phyloP scores from a whole-genome alignment of 2,888 invertebrate genomes.

The Prionchulus punctatus region DNA sequence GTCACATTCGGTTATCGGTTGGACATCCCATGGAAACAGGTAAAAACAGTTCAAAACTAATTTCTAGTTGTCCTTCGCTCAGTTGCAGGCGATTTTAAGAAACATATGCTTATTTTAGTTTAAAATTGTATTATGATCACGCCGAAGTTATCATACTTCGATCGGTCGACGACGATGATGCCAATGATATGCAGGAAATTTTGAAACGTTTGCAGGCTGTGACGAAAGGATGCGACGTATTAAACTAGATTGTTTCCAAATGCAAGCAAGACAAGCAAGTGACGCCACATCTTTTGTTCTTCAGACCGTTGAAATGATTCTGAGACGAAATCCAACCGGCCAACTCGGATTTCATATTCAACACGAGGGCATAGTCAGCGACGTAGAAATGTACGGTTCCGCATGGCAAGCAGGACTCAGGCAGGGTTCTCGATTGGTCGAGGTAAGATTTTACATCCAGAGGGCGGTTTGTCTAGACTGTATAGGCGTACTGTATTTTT shows the following conservation, averaged over 20 bases:
- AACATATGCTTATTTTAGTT: conserved; percentile 22
- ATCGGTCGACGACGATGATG: conserved; percentile 32
- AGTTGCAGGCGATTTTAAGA: not conserved
- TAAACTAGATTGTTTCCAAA: not conserved
- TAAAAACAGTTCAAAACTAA: not conserved
- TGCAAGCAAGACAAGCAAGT: too few species aligned
- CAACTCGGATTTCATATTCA: conserved; percentile 52
- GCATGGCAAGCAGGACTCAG: conserved; percentile 58
- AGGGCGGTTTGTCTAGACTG: not conserved
- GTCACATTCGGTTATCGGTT: conserved; percentile 59
- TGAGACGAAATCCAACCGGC: conserved; percentile 60
- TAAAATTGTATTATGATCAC: conserved; percentile 74
- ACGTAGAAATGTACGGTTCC: conserved; percentile 54
- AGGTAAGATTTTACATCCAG: conserved; percentile 36
- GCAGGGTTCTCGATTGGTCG: conserved; percentile 72
- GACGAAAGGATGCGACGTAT: conserved; percentile 45
- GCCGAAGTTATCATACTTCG: conserved; percentile 68
- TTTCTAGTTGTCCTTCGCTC: not conserved
- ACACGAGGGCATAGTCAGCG: conserved; percentile 61
- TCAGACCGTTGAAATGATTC: conserved; percentile 56
- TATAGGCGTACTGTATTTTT: not conserved
- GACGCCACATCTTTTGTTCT: conserved; percentile 11
- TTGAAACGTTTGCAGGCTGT: conserved; percentile 62
- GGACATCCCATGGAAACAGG: conserved; percentile 46
- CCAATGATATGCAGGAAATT: conserved; percentile 51